A percentile compares a stretch with the other conserved stretches of the same genome.
Evolutionary conservation across 1,140 invertebrate genomes (phyloP).

Genomic region (Geopemphigus sp.): DNA sequence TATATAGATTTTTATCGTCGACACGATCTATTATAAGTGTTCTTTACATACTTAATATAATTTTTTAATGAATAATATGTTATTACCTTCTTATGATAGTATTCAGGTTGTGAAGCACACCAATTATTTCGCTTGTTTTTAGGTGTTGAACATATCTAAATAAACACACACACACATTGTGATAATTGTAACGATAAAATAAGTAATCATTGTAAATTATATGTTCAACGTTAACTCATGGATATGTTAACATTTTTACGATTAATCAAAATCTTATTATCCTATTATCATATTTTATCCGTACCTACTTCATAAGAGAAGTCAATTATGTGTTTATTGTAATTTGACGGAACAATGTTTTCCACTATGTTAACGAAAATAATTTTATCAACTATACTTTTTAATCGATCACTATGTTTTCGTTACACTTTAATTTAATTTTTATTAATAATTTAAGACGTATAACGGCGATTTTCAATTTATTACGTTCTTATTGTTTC

Average conservation of each 20-base stretch:
- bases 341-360: not conserved
- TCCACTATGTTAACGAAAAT: not conserved
- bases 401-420: too few species aligned
- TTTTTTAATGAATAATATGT: not conserved
- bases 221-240: too few species aligned
- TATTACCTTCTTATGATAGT: not conserved
- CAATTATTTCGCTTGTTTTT: not conserved
- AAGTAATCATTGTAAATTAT: too few species aligned
- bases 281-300: not conserved
- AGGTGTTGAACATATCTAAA: not conserved
- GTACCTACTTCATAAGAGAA: not conserved
- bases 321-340: not conserved
- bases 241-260: too few species aligned
- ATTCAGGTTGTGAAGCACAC: not conserved
- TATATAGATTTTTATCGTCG: not conserved
- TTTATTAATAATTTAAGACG: too few species aligned
- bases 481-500: too few species aligned
- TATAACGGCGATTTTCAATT: too few species aligned
- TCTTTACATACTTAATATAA: not conserved
- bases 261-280: too few species aligned
- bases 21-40: not conserved
- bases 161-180: not conserved
- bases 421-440: too few species aligned
- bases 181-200: too few species aligned
- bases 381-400: not conserved